Conservation (phyloP, 2,797 vertebrate species). For the Tiaroga cobitis region DNA sequence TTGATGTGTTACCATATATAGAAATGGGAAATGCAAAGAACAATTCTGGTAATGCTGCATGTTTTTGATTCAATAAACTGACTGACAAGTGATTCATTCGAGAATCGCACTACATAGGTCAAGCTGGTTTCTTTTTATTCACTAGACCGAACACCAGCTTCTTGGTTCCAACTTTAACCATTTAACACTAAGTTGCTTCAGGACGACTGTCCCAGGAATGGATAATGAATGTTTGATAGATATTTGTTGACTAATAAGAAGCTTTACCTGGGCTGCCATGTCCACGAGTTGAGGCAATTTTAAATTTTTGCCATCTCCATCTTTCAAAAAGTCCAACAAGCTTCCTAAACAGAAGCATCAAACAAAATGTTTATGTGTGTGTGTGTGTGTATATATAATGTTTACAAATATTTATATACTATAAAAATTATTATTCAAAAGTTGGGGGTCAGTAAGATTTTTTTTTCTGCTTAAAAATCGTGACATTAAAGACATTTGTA, state of each 20-base stretch:
- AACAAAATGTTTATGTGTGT: neutral
- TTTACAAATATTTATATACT: too few species aligned
- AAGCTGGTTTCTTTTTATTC: neutral
- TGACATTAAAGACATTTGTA: neutral
- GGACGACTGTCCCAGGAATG: neutral
- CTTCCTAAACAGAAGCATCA: slow-evolving; percentile 80
- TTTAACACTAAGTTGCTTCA: neutral
- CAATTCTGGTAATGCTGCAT: neutral
- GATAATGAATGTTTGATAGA: neutral
- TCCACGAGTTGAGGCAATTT: slow-evolving; percentile 94
- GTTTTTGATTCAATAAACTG: too few species aligned
- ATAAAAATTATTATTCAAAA: neutral
- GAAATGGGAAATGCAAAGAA: neutral
- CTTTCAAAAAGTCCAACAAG: slow-evolving; percentile 94
- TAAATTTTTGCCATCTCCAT: slow-evolving; percentile 84
- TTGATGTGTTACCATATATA: neutral
- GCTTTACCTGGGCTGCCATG: slow-evolving; percentile 92
- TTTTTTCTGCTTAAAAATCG: neutral
- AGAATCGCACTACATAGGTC: neutral
- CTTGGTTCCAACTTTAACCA: neutral
- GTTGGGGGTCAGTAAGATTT: too few species aligned
- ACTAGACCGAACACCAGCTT: neutral
- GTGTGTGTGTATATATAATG: neutral
- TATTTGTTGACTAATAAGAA: neutral
- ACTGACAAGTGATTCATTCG: neutral